Evolutionary conservation across 2,797 vertebrate species (phyloP), one percentile per base, ranked within the genome.

Genomic region (Sylvia borin): DNA sequence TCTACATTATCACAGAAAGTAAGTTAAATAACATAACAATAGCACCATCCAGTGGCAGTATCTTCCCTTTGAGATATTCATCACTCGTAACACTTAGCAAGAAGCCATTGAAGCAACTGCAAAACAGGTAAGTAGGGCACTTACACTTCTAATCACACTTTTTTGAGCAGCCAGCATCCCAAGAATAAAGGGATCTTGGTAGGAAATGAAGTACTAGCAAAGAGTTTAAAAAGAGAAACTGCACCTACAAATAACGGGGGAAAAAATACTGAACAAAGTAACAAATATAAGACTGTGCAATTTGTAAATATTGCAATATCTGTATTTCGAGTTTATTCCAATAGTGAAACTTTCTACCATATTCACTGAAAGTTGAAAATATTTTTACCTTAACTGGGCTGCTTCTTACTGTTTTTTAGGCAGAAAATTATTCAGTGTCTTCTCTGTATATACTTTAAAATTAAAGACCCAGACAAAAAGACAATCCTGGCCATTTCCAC

Each of bases 31-130:
- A 53, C 61, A 85, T 60, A 77, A 64, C 97, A 93, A 95, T 27
- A 97, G 97, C 97, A 96, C 97, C 97, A 96, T 91, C 97, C 77
- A 95, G 97, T 96, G 97, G 97, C 61, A 57, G 2, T 9, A 48
- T 50, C 29, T 47, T 78, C 31, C 60, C 53, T 88, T 34, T 32
- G 43, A 65, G 48, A n/a, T 51, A 64, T 5, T 47, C 38, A 51
- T 18, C 31, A 66, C 43, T 61, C 7, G 0, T 13, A 73, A 78
- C 21, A n/a, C 16, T 84, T 22, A 5, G 10, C 4, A 3, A 15
- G 18, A 87, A 83, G 13, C n/a, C 67, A 16, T 22, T 21, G 32
- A 34, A 82, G 27, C 22, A 86, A 82, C 31, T 19, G 21, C 14
- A 34, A 42, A 76, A 31, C 15, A 53, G 7, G 0, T n/a, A 53